phyloP scores from a whole-genome alignment of 2,797 vertebrate species.

The Onychomys arenicola region DNA sequence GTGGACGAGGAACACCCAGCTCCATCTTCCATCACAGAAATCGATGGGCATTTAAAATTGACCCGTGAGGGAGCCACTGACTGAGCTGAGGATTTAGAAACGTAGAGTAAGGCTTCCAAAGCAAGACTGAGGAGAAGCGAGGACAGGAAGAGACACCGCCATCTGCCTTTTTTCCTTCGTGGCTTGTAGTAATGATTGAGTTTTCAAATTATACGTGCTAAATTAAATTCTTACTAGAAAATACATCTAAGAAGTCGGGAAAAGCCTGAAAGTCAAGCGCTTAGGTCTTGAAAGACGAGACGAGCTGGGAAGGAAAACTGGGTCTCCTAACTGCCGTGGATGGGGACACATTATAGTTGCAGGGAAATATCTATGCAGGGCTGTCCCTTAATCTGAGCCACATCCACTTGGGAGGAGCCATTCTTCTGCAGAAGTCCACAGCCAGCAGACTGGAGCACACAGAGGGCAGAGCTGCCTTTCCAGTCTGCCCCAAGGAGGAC shows the following conservation, averaged over 20 bases:
- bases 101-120: not conserved
- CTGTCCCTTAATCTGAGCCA: not conserved
- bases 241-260: not conserved
- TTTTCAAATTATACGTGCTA: not conserved
- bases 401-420: not conserved
- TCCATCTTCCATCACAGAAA: not conserved
- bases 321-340: fast-evolving
- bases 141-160: not conserved
- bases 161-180: not conserved
- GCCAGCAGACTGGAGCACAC: not conserved
- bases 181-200: not conserved
- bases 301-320: not conserved
- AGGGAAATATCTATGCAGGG: not conserved
- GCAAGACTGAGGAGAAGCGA: not conserved
- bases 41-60: not conserved
- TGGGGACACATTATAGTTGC: not conserved
- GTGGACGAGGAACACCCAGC: not conserved
- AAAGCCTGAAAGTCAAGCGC: not conserved
- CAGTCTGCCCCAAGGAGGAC: not conserved
- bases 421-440: not conserved
- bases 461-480: not conserved
- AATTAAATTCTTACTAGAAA: not conserved
- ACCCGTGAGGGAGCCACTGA: not conserved
- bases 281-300: not conserved
- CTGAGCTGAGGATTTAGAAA: not conserved